phyloP scores from a whole-genome alignment of 2,113 vertebrate genomes.

The Hucho hucho region DNA sequence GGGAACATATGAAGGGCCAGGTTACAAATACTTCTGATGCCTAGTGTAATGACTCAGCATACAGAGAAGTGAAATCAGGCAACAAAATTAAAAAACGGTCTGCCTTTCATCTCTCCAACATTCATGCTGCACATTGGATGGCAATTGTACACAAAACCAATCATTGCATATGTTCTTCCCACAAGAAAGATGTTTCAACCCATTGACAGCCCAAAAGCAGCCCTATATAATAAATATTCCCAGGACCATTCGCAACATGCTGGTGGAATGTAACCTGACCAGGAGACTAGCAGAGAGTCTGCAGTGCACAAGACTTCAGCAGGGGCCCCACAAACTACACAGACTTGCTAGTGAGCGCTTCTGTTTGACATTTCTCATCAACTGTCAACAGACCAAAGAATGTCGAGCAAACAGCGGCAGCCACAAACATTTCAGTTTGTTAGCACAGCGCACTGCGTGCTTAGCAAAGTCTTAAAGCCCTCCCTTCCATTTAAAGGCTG shows the following conservation, averaged over 20 bases:
- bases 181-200: constrained; percentile 11
- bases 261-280: constrained; percentile 26
- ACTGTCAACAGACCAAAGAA: constrained; percentile 61
- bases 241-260: constrained; percentile 16
- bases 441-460: constrained; percentile 68
- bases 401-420: constrained; percentile 62
- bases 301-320: constrained; percentile 8
- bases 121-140: background rate
- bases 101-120: background rate
- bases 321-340: constrained; percentile 6
- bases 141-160: background rate
- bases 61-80: background rate
- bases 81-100: background rate
- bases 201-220: constrained; percentile 19
- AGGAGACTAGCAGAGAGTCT: constrained; percentile 15
- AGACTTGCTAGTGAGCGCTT: constrained; percentile 34
- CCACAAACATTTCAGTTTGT: constrained; percentile 68
- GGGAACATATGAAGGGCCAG: no score
- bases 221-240: constrained; percentile 13
- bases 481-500: constrained; percentile 59
- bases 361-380: constrained; percentile 63
- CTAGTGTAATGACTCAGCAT: background rate
- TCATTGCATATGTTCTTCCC: constrained; percentile 1
- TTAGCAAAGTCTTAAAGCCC: constrained; percentile 57
- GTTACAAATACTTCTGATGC: no score